Percentiles rank a stretch among this genome's conserved stretches.
These are phyloP conservation scores for Muntiacus reevesi DNA, from an alignment of 2,113 vertebrate species.

Conservation along the genomic window DNA sequence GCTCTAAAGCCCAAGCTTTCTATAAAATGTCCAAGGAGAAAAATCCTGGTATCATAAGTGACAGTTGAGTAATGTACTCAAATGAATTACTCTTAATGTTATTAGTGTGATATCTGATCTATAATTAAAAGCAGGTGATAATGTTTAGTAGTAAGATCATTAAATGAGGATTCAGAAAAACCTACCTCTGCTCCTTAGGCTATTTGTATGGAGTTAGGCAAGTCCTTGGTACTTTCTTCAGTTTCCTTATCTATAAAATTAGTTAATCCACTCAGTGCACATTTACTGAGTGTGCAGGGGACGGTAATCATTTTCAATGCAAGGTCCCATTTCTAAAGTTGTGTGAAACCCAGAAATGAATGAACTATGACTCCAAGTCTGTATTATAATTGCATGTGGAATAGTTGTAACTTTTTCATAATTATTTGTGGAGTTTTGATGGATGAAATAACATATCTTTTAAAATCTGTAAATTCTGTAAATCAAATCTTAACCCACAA, in stretches of 20 bases:
- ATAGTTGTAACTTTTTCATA: background rate
- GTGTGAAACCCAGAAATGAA: background rate
- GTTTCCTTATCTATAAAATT: background rate
- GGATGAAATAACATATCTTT: background rate
- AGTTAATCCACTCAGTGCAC: background rate
- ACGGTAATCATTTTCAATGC: background rate
- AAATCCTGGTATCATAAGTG: background rate
- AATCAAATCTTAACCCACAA: background rate
- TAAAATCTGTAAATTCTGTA: background rate
- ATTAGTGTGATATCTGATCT: background rate
- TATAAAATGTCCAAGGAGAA: background rate
- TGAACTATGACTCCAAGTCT: background rate
- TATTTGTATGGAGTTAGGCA: background rate
- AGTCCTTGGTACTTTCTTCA: background rate
- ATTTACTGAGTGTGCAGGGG: background rate
- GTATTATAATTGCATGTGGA: slow-evolving; percentile 8
- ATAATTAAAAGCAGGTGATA: background rate
- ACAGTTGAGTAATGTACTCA: background rate
- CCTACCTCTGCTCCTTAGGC: background rate
- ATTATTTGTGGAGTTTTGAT: slow-evolving; percentile 17
- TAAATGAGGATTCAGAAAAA: background rate
- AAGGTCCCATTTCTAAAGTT: background rate
- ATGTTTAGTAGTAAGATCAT: background rate
- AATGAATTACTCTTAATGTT: background rate
- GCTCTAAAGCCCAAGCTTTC: background rate